Conservation (phyloP, 2,797 vertebrate genomes). For the Falco naumanni region DNA sequence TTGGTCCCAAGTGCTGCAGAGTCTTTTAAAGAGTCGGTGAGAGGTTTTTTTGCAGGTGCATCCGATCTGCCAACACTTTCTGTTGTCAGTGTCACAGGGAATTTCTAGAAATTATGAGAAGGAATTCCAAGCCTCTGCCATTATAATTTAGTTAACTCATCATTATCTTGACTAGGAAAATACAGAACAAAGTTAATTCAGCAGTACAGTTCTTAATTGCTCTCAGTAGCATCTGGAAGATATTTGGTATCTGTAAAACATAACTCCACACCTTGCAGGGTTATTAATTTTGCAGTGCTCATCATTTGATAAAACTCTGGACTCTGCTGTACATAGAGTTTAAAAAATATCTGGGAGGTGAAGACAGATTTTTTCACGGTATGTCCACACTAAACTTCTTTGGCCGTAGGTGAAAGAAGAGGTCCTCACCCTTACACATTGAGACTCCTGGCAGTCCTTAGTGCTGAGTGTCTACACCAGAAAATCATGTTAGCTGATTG, state of each 20-base stretch:
- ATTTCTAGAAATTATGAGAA: background rate
- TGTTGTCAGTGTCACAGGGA: background rate
- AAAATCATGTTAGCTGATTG: background rate
- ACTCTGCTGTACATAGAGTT: background rate
- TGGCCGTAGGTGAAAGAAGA: background rate
- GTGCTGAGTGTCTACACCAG: background rate
- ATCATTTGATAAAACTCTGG: background rate
- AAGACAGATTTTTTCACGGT: background rate
- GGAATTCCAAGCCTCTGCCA: background rate
- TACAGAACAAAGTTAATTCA: background rate
- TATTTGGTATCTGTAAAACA: background rate
- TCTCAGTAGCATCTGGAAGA: background rate
- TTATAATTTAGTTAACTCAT: background rate
- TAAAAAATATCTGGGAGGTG: background rate
- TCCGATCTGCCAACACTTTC: background rate
- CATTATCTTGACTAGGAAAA: background rate
- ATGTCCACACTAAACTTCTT: background rate
- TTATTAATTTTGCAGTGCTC: background rate
- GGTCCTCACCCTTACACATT: background rate
- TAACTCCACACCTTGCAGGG: background rate
- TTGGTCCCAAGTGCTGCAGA: background rate
- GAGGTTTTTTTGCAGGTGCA: background rate
- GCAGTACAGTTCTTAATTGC: background rate
- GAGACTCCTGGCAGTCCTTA: background rate
- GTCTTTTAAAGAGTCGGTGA: background rate